A percentile compares a stretch with the other conserved stretches of the same genome.
Conservation (phyloP, 2,113 vertebrate species). For the Meleagris gallopavo region DNA sequence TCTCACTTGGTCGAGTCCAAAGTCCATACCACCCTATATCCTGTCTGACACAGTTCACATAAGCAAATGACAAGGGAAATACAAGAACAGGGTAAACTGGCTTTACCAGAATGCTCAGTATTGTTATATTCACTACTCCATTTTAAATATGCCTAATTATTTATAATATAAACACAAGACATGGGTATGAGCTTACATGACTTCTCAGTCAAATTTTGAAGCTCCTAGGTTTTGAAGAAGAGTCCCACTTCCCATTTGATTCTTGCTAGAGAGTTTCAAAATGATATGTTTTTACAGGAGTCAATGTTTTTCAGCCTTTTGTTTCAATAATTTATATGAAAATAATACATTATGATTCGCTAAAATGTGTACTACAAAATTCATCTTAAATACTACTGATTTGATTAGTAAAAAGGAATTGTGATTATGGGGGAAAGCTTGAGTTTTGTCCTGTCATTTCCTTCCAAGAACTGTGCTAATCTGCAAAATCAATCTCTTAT, state of each 20-base stretch:
- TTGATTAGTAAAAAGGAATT: not conserved
- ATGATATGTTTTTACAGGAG: not conserved
- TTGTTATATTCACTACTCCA: not conserved
- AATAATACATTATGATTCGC: not conserved
- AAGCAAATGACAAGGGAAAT: not conserved
- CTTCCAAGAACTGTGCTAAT: not conserved
- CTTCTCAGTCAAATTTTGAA: not conserved
- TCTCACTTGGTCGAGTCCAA: not conserved
- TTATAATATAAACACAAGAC: not conserved
- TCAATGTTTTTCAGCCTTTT: not conserved
- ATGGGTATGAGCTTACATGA: not conserved
- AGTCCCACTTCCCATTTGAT: not conserved
- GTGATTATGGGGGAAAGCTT: not conserved
- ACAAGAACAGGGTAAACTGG: not conserved
- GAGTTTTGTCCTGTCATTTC: not conserved
- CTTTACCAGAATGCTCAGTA: not conserved
- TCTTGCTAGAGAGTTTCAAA: not conserved
- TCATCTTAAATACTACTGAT: not conserved
- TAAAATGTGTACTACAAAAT: not conserved
- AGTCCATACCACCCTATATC: not conserved
- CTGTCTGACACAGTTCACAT: not conserved
- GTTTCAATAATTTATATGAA: not conserved
- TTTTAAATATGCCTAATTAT: not conserved
- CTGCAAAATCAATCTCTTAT: slow-evolving; percentile 15
- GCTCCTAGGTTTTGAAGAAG: not conserved